These are phyloP conservation scores for Camponotus vicinus DNA, from an alignment of 1,140 invertebrate genomes.

Conservation along the genomic window DNA sequence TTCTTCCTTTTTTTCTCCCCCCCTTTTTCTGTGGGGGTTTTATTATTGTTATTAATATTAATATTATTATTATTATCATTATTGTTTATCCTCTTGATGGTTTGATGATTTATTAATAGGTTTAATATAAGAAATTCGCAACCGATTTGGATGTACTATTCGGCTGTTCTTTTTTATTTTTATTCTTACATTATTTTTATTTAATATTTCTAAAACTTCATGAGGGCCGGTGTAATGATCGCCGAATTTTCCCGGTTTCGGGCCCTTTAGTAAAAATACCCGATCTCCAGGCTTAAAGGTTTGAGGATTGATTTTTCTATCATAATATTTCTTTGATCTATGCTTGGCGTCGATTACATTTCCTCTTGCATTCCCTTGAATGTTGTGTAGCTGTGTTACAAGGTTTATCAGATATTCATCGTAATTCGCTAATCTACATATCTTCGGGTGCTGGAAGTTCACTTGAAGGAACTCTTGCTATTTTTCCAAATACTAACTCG, in stretches of 20 bases:
- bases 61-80: too few relatives aligned
- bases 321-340: conserved; percentile 55
- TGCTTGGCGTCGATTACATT: conserved; percentile 60
- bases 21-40: too few relatives aligned
- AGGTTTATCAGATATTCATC: background rate
- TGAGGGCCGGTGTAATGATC: conserved; percentile 42
- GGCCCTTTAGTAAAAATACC: conserved; percentile 23
- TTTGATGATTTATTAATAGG: background rate
- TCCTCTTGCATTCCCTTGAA: background rate
- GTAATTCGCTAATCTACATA: too few relatives aligned
- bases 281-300: conserved; percentile 23
- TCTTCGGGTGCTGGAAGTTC: too few relatives aligned
- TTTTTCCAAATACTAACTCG: too few relatives aligned
- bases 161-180: background rate
- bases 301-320: conserved; percentile 33
- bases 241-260: conserved; percentile 18
- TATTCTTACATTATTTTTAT: conserved; percentile 51
- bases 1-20: too few relatives aligned
- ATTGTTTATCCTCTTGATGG: too few relatives aligned
- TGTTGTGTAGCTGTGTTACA: background rate
- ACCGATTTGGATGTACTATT: too few relatives aligned
- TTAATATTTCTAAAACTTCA: conserved; percentile 39
- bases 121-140: too few relatives aligned
- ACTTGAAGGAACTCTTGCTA: background rate
- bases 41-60: too few relatives aligned